Percentiles rank a stretch among this genome's conserved stretches.
Evolutionary conservation across 2,113 vertebrate genomes (phyloP).

Genomic region (Hucho hucho): DNA sequence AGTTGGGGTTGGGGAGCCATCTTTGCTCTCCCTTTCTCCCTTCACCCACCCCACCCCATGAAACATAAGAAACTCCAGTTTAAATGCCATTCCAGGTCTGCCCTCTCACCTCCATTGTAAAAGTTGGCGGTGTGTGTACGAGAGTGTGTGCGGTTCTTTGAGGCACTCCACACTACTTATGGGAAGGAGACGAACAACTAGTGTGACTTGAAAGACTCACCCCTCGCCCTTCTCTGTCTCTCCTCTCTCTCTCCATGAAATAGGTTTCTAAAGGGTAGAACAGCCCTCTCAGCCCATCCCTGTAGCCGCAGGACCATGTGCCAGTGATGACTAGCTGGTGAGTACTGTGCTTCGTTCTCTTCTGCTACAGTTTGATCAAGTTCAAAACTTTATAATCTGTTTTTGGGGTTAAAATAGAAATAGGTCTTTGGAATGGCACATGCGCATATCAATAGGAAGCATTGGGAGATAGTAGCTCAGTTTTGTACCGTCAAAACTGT

Average conservation of each 20-base stretch:
- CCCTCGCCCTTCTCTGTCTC: conserved; percentile 29
- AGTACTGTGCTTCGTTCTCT: conserved; percentile 54
- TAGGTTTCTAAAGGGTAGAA: conserved; percentile 64
- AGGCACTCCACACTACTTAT: conserved; percentile 47
- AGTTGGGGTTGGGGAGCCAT: neutral
- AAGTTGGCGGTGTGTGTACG: conserved; percentile 69
- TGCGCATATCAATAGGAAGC: too few relatives aligned
- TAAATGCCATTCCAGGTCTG: conserved; percentile 50
- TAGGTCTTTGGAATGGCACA: too few relatives aligned
- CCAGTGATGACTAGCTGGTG: conserved; percentile 74
- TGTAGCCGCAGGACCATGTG: conserved; percentile 40
- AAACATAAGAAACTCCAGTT: conserved; percentile 32
- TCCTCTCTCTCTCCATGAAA: conserved; percentile 42
- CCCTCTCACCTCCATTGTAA: conserved; percentile 56
- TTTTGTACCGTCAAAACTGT: too few relatives aligned
- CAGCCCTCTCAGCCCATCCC: conserved; percentile 48
- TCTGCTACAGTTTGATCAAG: neutral
- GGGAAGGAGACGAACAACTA: conserved; percentile 40
- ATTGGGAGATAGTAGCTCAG: too few relatives aligned
- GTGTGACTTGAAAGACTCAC: conserved; percentile 48
- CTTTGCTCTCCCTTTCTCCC: neutral
- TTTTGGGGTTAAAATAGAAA: too few relatives aligned
- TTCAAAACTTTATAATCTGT: too few relatives aligned
- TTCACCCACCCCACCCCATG: conserved; percentile 2
- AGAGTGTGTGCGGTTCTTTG: conserved; percentile 62